Evolutionary conservation across 2,888 invertebrate genomes (phyloP), one percentile per base, ranked within the genome.

Genomic region (Coelogynopora nodosa): DNA sequence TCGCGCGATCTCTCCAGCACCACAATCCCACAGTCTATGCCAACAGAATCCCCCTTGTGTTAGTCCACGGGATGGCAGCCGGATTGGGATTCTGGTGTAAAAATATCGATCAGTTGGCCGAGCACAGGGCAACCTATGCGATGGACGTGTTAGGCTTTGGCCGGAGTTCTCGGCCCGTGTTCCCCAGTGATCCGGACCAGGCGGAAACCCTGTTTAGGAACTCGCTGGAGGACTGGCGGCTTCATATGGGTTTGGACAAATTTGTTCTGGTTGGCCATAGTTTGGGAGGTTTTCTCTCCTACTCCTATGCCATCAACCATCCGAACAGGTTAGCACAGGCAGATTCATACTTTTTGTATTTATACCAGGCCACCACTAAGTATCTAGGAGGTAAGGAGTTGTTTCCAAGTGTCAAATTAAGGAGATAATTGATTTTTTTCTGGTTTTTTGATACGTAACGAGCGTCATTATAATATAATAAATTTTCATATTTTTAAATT

Each of bases 21-120:
- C 81, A 23, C 29, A 23, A 28, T 18, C n/a, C 23, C 26, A 85
- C 28, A 29, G 18, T 29, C 1, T 49, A 86, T 18, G 29, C 18
- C 49, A 49, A 18, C 27, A 30, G 30, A 88, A 89, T 89, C 0
- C 98, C 98, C 0, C 92, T 98, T 67, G 95, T 98, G 31, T 92
- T 99, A 90, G 92, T 98, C 23, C 98, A 98, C 91, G 98, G 98
- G 0, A 94, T 98, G 91, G 98, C 96, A 13, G 95, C 97, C 0
- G 98, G 98, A 0, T 94, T 97, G 29, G 98, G 96, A 0, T 93
- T 98, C 82, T 98, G 98, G 97, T 95, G 96, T 88, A 94, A 96
- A 89, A 98, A 98, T 92, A 93, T 97, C 13, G 97, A 97, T 91
- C 93, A 94, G 0, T 93, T 98, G 5, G 95, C 96, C 10, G 84